Evolutionary conservation across 2,797 vertebrate species (phyloP).

Genomic region (Pantherophis alleghaniensis): DNA sequence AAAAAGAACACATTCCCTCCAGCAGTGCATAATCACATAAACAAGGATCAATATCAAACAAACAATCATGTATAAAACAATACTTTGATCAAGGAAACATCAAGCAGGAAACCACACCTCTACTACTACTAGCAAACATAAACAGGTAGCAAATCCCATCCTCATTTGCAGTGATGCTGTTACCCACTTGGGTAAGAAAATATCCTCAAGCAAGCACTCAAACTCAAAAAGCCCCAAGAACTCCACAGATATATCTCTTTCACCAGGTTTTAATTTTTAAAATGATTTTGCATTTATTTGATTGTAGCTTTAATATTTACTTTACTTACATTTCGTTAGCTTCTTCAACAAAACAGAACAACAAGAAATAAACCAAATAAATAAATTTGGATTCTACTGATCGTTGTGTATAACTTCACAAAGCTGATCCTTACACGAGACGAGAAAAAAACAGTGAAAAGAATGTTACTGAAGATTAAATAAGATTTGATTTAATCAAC

Average conservation of each 20-base stretch:
- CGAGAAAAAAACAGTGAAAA: conserved; percentile 2
- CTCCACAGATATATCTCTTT: background rate
- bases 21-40: background rate
- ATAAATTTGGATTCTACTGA: background rate
- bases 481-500: conserved; percentile 42
- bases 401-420: conserved; percentile 32
- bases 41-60: background rate
- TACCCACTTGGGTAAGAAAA: background rate
- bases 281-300: background rate
- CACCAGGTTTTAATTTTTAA: background rate
- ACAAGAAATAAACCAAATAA: background rate
- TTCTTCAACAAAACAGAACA: background rate
- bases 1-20: background rate
- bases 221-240: background rate
- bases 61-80: background rate
- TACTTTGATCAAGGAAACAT: background rate
- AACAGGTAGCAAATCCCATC: background rate
- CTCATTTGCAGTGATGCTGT: background rate
- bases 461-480: conserved; percentile 15
- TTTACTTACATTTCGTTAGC: background rate
- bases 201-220: background rate
- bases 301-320: background rate
- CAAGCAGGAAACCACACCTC: background rate
- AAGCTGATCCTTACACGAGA: background rate
- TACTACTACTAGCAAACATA: background rate